A percentile compares a stretch with the other conserved stretches of the same genome.
These are phyloP conservation scores for Diachrysia chrysitis DNA, from an alignment of 2,888 invertebrate genomes.

Conservation along the genomic window DNA sequence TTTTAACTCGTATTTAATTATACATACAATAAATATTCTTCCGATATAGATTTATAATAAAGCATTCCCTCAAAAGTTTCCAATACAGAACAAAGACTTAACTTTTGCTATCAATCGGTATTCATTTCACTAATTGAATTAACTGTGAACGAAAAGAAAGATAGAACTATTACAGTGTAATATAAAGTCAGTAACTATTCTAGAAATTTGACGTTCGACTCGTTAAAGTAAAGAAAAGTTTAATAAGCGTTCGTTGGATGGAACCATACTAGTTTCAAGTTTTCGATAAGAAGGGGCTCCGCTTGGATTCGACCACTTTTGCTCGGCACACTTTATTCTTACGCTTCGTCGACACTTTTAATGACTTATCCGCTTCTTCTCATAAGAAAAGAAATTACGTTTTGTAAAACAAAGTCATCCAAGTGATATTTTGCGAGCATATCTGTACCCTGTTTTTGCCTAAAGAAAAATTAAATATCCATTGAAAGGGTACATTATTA, in stretches of 20 bases:
- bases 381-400: slow-evolving; percentile 70
- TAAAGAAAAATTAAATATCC: slow-evolving; percentile 47
- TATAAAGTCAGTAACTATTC: slow-evolving; percentile 69
- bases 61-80: slow-evolving; percentile 6
- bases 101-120: slow-evolving; percentile 33
- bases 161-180: slow-evolving; percentile 44
- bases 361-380: slow-evolving; percentile 84
- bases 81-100: slow-evolving; percentile 26
- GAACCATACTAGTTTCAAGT: slow-evolving; percentile 81
- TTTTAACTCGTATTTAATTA: too few species aligned
- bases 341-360: slow-evolving; percentile 85
- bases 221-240: slow-evolving; percentile 79
- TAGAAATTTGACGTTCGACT: slow-evolving; percentile 74
- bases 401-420: slow-evolving; percentile 60
- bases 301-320: slow-evolving; percentile 80
- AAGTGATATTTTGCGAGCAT: slow-evolving; percentile 45
- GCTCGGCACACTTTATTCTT: slow-evolving; percentile 76
- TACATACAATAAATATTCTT: too few species aligned
- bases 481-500: slow-evolving; percentile 50
- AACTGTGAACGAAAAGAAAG: slow-evolving; percentile 51
- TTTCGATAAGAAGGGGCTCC: slow-evolving; percentile 78
- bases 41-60: not conserved
- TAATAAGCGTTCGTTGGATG: slow-evolving; percentile 79
- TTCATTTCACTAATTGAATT: slow-evolving; percentile 53
- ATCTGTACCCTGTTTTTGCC: slow-evolving; percentile 32